Conservation (phyloP, 2,113 vertebrate species). For the Nothoprocta perdicaria region DNA sequence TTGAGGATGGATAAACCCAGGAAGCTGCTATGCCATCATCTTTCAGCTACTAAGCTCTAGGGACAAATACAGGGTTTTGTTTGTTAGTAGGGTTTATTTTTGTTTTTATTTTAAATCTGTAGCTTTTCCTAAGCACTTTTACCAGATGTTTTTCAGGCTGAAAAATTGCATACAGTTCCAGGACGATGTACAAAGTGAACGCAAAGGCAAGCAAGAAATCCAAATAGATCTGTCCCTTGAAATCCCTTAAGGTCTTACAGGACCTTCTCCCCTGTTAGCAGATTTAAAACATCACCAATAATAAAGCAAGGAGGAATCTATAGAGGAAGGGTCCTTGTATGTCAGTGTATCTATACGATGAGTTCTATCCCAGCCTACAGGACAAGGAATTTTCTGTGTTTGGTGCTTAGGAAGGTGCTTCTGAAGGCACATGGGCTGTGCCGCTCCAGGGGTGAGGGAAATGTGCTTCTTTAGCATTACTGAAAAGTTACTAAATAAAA, state of each 20-base stretch:
- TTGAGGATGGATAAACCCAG: slow-evolving; percentile 7
- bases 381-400: background rate
- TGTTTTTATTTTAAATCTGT: slow-evolving; percentile 20
- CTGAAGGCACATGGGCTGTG: background rate
- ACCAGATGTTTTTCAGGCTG: background rate
- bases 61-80: background rate
- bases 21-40: background rate
- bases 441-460: background rate
- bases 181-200: background rate
- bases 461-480: background rate
- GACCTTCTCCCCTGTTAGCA: background rate
- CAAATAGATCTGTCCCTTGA: background rate
- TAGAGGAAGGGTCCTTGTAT: background rate
- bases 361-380: background rate
- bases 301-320: background rate
- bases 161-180: background rate
- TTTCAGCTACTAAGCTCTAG: background rate
- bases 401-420: background rate
- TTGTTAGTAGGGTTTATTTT: slow-evolving; percentile 1
- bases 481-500: slow-evolving; percentile 25
- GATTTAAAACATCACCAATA: background rate
- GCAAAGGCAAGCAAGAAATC: background rate
- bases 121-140: background rate
- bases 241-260: background rate
- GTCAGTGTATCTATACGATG: background rate